Base-by-base conservation (phyloP, 2,113 vertebrate genomes). In the Pelobates fuscus region DNA sequence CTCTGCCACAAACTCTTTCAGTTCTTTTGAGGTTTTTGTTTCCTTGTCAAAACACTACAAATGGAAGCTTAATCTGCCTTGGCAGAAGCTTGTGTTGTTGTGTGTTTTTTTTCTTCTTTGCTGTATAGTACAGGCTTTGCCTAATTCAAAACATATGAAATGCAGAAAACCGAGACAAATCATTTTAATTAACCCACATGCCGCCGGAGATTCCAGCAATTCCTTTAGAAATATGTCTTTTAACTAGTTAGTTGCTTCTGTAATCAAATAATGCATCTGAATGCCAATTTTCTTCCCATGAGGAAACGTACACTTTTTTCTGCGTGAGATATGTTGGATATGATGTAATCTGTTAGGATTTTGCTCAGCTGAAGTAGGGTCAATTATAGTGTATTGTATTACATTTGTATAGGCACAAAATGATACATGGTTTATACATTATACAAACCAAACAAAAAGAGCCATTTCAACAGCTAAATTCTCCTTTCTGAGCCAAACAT, bases 1-100 rank as follows among this genome's bases (percentile, higher is more conserved):
- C 72, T 24, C 63, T 77, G 73, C 73, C 73, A 77, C 73, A 77
- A 77, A 77, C 73, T 68, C 65, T 49, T 26, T 77, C 65, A 77
- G 32, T 58, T 77, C 64, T 77, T 77, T 61, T 77, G 73, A 77
- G 73, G 73, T 77, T 77, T 75, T 77, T 25, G 64, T 59, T 77
- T 77, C 73, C 73, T 68, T 77, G 64, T 77, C 64, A 77, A 77
- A 77, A 77, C 73, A 77, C 73, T 77, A 68, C 64, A 77, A 77
- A 77, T 77, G 73, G 73, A 77, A 30, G 73, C 65, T 24, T 77
- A 77, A 77, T 77, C 73, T 77, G 73, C 73, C 73, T 25, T 77
- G 73, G 73, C 73, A 68, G 54, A 25, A 43, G 46, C 65, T 63
- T 68, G 57, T 77, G 65, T 61, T 77, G 67, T 55, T 23, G 7